Conservation (phyloP, 2,888 invertebrate genomes). For the Diarsia brunnea region DNA sequence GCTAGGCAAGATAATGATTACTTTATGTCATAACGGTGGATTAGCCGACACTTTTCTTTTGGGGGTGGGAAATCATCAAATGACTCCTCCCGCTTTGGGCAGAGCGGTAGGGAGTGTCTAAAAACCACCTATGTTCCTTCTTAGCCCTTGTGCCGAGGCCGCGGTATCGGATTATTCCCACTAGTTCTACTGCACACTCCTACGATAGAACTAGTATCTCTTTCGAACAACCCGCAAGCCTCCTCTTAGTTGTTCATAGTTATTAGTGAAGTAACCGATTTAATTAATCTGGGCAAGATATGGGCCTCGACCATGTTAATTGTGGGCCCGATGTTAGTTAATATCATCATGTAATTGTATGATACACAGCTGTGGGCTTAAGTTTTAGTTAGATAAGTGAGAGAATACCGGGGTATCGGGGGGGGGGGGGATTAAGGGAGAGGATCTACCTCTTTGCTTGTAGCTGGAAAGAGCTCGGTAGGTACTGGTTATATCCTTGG, state of each 20-base stretch:
- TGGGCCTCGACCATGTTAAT: neutral
- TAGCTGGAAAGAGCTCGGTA: neutral
- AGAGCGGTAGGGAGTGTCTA: too few species aligned
- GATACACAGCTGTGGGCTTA: neutral
- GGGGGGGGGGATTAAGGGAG: too few species aligned
- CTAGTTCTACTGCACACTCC: too few species aligned
- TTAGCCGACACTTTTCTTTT: too few species aligned
- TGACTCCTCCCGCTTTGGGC: too few species aligned
- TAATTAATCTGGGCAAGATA: slow-evolving; percentile 7
- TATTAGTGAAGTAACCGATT: neutral
- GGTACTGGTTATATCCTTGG: neutral
- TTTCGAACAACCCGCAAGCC: too few species aligned
- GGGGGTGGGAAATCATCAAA: too few species aligned
- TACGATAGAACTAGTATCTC: too few species aligned
- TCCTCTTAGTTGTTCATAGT: slow-evolving; percentile 14
- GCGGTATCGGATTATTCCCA: too few species aligned
- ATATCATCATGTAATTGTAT: neutral
- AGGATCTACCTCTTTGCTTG: neutral
- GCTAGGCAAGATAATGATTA: slow-evolving; percentile 12
- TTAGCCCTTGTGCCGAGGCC: too few species aligned
- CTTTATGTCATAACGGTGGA: slow-evolving; percentile 15
- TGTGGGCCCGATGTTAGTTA: slow-evolving; percentile 7
- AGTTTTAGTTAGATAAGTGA: neutral
- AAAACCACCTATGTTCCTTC: too few species aligned
- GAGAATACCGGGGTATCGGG: too few species aligned